Conservation (phyloP, 2,797 vertebrate species). For the Antennarius maculatus region DNA sequence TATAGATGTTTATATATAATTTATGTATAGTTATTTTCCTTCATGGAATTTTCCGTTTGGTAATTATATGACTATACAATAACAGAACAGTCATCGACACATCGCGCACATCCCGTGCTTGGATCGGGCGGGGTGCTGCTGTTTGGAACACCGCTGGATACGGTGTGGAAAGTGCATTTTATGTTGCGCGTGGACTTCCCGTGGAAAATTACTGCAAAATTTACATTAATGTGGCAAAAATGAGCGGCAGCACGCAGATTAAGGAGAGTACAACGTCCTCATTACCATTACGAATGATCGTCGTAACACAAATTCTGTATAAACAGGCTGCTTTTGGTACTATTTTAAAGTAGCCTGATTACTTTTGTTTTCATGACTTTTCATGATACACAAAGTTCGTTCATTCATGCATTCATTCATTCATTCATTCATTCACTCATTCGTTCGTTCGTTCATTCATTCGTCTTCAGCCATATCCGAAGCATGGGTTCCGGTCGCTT, state of each 20-base stretch:
- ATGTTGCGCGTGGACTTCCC: constrained; percentile 23
- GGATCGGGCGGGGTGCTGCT: neutral
- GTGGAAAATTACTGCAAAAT: constrained; percentile 19
- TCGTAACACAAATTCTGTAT: neutral
- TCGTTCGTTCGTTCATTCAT: too few species aligned
- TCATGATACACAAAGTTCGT: too few species aligned
- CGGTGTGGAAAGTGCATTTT: constrained; percentile 33
- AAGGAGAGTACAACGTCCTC: accelerated
- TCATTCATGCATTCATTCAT: too few species aligned
- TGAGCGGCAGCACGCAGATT: neutral
- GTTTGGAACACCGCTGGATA: neutral
- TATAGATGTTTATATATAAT: constrained; percentile 10
- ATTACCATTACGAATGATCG: neutral
- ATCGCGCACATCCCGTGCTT: neutral
- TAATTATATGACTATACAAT: constrained; percentile 11
- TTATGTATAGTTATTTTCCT: neutral
- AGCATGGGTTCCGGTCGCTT: too few species aligned
- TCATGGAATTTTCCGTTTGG: constrained; percentile 17
- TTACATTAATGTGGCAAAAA: neutral
- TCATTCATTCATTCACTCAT: too few species aligned
- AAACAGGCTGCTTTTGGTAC: neutral
- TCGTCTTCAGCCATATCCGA: too few species aligned
- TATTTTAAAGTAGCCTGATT: too few species aligned
- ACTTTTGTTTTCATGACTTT: too few species aligned
- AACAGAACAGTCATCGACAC: neutral